A percentile compares a stretch with the other conserved stretches of the same genome.
These are phyloP conservation scores for Drosophila oshimai DNA, from an alignment of 1,140 invertebrate species.

Conservation along the genomic window DNA sequence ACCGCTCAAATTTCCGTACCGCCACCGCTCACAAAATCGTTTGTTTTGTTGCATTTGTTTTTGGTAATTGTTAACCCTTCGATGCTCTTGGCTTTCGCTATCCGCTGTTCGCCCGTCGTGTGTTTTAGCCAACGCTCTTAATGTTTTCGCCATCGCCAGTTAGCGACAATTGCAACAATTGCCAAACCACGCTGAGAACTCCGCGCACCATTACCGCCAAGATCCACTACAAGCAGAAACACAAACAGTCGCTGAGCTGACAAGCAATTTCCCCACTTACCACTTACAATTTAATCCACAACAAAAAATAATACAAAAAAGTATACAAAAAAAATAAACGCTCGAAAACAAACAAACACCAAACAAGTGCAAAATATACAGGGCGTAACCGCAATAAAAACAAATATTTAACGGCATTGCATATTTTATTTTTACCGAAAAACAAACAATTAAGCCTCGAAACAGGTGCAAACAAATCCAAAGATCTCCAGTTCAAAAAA, in stretches of 20 bases:
- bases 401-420: slow-evolving; percentile 18
- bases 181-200: slow-evolving; percentile 23
- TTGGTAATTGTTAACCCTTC: neutral
- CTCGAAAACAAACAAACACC: slow-evolving; percentile 1
- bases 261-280: slow-evolving; percentile 12
- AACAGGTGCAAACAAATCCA: neutral
- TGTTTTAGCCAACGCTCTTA: slow-evolving; percentile 32
- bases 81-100: slow-evolving; percentile 16
- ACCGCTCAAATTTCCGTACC: neutral
- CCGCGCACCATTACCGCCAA: slow-evolving; percentile 15
- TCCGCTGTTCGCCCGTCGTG: neutral
- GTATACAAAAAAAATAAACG: neutral
- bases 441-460: neutral
- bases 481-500: neutral
- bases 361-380: slow-evolving; percentile 16
- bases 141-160: slow-evolving; percentile 49
- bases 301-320: neutral
- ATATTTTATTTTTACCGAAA: neutral
- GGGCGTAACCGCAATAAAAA: slow-evolving; percentile 3
- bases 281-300: neutral
- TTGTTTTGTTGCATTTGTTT: neutral
- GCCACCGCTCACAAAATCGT: slow-evolving; percentile 16
- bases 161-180: slow-evolving; percentile 35
- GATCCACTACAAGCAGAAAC: slow-evolving; percentile 47
- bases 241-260: slow-evolving; percentile 62